phyloP scores from a whole-genome alignment of 2,113 vertebrate genomes.

The Polyodon spathula region DNA sequence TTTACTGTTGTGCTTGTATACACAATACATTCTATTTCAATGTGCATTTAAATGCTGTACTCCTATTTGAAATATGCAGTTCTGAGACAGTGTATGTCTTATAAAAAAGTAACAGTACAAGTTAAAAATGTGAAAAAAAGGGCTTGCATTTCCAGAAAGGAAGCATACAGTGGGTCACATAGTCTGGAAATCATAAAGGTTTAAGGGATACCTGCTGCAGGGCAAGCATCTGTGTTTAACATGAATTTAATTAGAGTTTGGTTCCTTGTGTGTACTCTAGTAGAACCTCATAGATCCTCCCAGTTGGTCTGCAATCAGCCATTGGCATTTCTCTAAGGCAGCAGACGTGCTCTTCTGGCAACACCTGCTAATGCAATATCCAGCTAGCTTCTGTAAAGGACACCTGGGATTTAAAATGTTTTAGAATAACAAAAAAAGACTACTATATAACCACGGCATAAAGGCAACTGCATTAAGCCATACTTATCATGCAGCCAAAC shows the following conservation, averaged over 20 bases:
- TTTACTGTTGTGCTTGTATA: too few species aligned
- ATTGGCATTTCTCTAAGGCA: constrained; percentile 50
- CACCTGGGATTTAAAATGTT: constrained; percentile 35
- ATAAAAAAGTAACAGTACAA: too few species aligned
- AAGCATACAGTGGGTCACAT: too few species aligned
- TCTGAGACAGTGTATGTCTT: too few species aligned
- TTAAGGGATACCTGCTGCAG: constrained; percentile 54
- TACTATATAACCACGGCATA: constrained; percentile 37
- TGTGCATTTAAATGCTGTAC: too few species aligned
- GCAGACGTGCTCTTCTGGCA: constrained; percentile 44
- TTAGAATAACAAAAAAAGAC: constrained; percentile 35
- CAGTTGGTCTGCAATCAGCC: constrained; percentile 47
- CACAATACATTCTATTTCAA: too few species aligned
- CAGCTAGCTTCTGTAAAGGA: constrained; percentile 30
- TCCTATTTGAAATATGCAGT: too few species aligned
- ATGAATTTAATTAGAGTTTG: constrained; percentile 67
- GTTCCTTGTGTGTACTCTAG: constrained; percentile 50
- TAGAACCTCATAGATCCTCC: constrained; percentile 48
- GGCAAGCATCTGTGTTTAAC: constrained; percentile 65
- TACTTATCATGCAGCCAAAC: constrained; percentile 3
- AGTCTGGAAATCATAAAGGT: too few species aligned
- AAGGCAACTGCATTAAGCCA: constrained; percentile 9
- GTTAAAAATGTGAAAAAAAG: too few species aligned
- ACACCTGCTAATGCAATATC: constrained; percentile 42
- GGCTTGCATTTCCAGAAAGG: too few species aligned